Conservation (phyloP, 2,797 vertebrate genomes). For the Leuciscus waleckii region DNA sequence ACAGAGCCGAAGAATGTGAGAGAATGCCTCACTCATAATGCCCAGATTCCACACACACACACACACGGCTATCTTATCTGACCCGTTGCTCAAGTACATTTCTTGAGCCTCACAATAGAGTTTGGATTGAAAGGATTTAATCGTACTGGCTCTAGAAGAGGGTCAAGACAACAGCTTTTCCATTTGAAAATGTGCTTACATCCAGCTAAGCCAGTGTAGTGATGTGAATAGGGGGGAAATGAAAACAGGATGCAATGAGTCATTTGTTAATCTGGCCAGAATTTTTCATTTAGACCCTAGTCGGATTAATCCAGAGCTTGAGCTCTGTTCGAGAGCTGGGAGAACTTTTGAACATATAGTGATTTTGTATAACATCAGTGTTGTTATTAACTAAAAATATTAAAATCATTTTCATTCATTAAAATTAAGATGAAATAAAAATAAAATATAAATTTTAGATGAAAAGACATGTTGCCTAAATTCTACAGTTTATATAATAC, state of each 20-base stretch:
- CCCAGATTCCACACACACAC: conserved; percentile 1
- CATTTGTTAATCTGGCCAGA: conserved; percentile 29
- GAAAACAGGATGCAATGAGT: conserved; percentile 22
- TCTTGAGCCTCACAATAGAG: conserved; percentile 51
- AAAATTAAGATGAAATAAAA: neutral
- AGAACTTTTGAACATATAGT: conserved; percentile 23
- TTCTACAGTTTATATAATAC: neutral
- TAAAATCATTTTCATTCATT: neutral
- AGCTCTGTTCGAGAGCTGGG: conserved; percentile 10
- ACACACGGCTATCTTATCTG: conserved; percentile 51
- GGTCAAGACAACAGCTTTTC: conserved; percentile 54
- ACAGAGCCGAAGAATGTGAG: conserved; percentile 22
- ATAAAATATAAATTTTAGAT: neutral
- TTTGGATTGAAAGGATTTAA: conserved; percentile 62
- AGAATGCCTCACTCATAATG: conserved; percentile 48
- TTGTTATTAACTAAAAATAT: neutral
- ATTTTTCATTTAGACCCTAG: conserved; percentile 15
- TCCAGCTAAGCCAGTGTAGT: conserved; percentile 37
- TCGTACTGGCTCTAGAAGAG: conserved; percentile 48
- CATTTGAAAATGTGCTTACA: conserved; percentile 49
- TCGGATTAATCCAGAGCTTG: conserved; percentile 46
- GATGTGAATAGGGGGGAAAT: conserved; percentile 19
- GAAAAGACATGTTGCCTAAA: neutral
- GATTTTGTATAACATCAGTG: neutral
- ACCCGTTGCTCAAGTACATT: conserved; percentile 44